Evolutionary conservation across 2,797 vertebrate species (phyloP), one percentile per base, ranked within the genome.

Genomic region (Catharus ustulatus): DNA sequence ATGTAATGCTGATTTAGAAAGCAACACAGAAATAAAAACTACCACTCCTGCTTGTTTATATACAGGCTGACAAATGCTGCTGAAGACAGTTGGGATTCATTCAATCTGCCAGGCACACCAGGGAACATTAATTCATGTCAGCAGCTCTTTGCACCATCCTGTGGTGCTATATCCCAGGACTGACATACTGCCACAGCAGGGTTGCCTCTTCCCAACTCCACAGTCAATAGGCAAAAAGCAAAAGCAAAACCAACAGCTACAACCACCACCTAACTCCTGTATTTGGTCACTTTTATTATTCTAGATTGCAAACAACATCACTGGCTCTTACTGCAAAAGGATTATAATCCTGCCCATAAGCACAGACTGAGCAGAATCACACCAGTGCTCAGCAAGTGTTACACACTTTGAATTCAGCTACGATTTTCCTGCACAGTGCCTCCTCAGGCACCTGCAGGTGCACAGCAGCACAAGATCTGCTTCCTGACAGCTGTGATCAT

Each of bases 41-140:
- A 30, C n/a, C 52, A 34, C 22, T 87, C 66, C 85, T 82, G 52
- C 45, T 81, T 75, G 26, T 84, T 94, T 69, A 81, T 48, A 51
- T 6, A 49, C 48, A 73, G 74, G 74, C 92, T 96, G 89, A 84
- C 45, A 84, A 95, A 94, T 42, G 66, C 86, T 92, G 69, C 84
- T 68, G 80, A 83, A 90, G 88, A 77, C 77, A 92, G 81, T 8
- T 29, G 66, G 89, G 62, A 59, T 88, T 86, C 77, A 36, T 43
- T 66, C 92, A 76, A 38, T 78, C 84, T 80, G 87, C 72, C 84
- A 94, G 75, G 78, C 78, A 92, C 89, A 90, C 58, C 92, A 79
- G 84, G 84, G 89, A 89, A 55, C 63, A 24, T 52, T 76, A 87
- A 93, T 75, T 90, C 89, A 62, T 64, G 66, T 72, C 84, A 82